Evolutionary conservation across 2,888 invertebrate species (phyloP).

Genomic region (Coleophora deauratella): DNA sequence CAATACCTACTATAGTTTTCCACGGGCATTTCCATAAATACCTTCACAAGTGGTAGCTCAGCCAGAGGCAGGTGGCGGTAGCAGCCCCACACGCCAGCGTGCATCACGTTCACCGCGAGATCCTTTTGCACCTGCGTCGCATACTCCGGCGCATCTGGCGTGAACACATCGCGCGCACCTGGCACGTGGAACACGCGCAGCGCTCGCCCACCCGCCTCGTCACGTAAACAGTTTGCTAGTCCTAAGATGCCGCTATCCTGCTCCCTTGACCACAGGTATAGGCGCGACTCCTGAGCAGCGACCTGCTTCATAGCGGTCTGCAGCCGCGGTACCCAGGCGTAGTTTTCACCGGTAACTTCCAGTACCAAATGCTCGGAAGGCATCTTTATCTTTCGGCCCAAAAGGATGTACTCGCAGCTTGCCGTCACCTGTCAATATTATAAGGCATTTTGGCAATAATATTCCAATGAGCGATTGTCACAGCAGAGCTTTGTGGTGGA

Average conservation of each 20-base stretch:
- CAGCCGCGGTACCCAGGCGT: slow-evolving; percentile 52
- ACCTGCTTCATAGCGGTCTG: slow-evolving; percentile 74
- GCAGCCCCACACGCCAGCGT: slow-evolving; percentile 88
- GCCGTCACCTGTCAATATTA: neutral
- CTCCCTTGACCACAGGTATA: neutral
- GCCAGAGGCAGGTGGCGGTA: slow-evolving; percentile 86
- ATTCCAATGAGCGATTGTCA: too few species aligned
- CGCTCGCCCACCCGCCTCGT: slow-evolving; percentile 87
- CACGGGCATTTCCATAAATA: slow-evolving; percentile 13
- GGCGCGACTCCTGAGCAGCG: neutral
- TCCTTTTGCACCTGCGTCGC: slow-evolving; percentile 80
- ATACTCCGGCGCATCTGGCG: slow-evolving; percentile 72
- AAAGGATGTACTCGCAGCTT: too few species aligned
- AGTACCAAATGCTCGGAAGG: too few species aligned
- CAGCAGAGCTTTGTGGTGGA: too few species aligned
- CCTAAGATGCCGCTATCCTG: slow-evolving; percentile 84
- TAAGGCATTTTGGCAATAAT: too few species aligned
- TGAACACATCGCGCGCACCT: slow-evolving; percentile 78
- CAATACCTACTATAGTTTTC: too few species aligned
- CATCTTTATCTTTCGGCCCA: too few species aligned
- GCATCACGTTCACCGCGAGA: slow-evolving; percentile 88
- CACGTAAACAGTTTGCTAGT: slow-evolving; percentile 90
- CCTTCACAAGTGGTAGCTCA: slow-evolving; percentile 32
- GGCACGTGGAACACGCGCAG: slow-evolving; percentile 83
- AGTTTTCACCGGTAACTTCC: too few species aligned